These are phyloP conservation scores for Tipula lateralis DNA, from an alignment of 2,888 invertebrate genomes.

Conservation along the genomic window DNA sequence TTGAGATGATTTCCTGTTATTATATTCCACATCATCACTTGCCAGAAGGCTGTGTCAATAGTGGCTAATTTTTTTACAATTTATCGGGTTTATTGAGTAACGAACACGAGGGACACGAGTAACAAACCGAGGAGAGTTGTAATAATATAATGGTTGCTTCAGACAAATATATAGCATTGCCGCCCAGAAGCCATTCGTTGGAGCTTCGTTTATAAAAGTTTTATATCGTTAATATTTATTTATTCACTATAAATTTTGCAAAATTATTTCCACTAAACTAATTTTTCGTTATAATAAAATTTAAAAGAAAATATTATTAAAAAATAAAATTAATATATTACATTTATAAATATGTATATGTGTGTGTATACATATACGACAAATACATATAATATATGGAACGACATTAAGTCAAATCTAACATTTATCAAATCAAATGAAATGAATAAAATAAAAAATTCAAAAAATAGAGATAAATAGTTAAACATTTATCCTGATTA, in stretches of 20 bases:
- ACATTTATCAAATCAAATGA: conserved; percentile 24
- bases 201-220: too few species aligned
- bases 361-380: background rate
- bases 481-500: conserved; percentile 9
- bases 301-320: background rate
- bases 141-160: too few species aligned
- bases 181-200: too few species aligned
- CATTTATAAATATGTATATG: background rate
- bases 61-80: too few species aligned
- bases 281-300: background rate
- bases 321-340: background rate
- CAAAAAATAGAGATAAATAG: conserved; percentile 19
- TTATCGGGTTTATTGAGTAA: too few species aligned
- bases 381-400: background rate
- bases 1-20: too few species aligned
- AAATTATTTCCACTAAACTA: background rate
- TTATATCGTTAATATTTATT: too few species aligned
- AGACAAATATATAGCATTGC: too few species aligned
- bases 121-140: too few species aligned
- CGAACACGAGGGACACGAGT: too few species aligned
- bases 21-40: too few species aligned
- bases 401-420: conserved; percentile 11
- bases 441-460: background rate
- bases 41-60: too few species aligned
- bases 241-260: background rate